Percentiles rank a stretch among this genome's conserved stretches.
Conservation (phyloP, 1,140 invertebrate genomes). For the Pemphigus obesinymphae region DNA sequence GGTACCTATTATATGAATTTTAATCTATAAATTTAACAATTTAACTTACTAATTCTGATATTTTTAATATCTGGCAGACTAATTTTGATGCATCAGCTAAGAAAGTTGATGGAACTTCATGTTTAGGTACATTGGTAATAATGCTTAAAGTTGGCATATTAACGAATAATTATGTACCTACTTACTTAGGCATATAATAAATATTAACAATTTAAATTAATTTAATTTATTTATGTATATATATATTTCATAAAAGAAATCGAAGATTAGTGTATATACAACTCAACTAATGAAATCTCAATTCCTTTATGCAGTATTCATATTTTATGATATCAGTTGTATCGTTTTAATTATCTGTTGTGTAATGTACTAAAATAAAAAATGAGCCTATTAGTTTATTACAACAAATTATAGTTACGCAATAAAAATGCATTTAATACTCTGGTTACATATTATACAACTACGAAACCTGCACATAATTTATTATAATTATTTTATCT, state of each 20-base stretch:
- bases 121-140: slow-evolving; percentile 8
- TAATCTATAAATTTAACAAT: not conserved
- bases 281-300: too few species aligned
- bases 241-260: not conserved
- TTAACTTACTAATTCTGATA: slow-evolving; percentile 4
- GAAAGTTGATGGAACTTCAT: not conserved
- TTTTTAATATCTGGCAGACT: not conserved
- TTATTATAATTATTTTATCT: too few species aligned
- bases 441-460: not conserved
- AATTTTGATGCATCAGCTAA: not conserved
- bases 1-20: not conserved
- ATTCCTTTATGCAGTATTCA: not conserved
- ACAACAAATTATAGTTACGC: not conserved
- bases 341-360: not conserved
- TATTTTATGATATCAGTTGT: not conserved
- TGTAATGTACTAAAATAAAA: not conserved
- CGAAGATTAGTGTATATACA: not conserved
- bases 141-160: slow-evolving; percentile 18
- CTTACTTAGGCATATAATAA: not conserved
- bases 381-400: not conserved
- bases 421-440: not conserved
- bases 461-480: too few species aligned
- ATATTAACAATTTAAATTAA: not conserved
- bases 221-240: too few species aligned
- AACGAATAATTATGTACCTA: not conserved